Evolutionary conservation across 2,888 invertebrate genomes (phyloP).

Genomic region (Diarsia dahlii): DNA sequence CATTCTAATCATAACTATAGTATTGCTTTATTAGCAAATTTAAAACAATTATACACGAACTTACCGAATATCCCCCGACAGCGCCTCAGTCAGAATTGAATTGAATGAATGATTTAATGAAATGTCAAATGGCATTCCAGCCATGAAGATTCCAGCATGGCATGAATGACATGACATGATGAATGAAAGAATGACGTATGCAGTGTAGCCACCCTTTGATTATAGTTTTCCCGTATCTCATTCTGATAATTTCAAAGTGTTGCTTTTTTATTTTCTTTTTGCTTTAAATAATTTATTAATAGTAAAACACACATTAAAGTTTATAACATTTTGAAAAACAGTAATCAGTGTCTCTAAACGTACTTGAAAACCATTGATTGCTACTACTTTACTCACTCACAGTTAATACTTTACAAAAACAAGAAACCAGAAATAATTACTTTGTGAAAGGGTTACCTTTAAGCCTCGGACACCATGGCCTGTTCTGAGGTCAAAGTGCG

Average conservation of each 20-base stretch:
- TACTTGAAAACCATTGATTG: neutral
- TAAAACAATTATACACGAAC: neutral
- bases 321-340: neutral
- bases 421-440: neutral
- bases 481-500: too few species aligned
- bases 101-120: neutral
- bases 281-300: neutral
- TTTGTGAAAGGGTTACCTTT: too few species aligned
- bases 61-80: neutral
- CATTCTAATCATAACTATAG: neutral
- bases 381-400: neutral
- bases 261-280: neutral
- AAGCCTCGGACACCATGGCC: too few species aligned
- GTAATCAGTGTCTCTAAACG: neutral
- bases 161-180: neutral
- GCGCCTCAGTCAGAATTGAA: neutral
- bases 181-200: neutral
- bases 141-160: too few species aligned
- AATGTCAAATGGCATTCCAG: neutral
- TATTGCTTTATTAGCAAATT: neutral
- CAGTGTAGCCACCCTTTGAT: neutral
- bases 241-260: neutral
- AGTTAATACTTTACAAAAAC: too few species aligned
- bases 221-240: too few species aligned
- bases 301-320: neutral